A percentile compares a stretch with the other conserved stretches of the same genome.
Conservation (phyloP, 64 coral and sea anemone species). For the Stylophora pistillata region DNA sequence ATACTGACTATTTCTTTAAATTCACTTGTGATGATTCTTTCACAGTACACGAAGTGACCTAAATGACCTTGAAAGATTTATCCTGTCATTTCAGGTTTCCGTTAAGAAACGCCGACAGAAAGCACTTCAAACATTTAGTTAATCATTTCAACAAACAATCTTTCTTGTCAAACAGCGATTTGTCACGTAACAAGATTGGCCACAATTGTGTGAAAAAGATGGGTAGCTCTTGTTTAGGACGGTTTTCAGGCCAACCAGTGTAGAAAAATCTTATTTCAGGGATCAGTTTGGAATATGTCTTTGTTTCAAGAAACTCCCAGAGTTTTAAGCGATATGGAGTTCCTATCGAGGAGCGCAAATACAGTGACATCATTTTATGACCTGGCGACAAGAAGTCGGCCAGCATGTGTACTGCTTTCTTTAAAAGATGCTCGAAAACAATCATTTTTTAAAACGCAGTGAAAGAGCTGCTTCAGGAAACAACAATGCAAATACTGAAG, state of each 20-base stretch:
- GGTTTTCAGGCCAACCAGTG: neutral
- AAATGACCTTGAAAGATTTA: neutral
- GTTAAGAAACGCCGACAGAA: neutral
- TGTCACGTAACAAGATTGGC: neutral
- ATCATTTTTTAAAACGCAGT: neutral
- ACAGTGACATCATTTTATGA: neutral
- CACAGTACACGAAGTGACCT: neutral
- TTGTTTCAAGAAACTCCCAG: too few relatives aligned
- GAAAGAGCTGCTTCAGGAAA: neutral
- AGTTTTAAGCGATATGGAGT: neutral
- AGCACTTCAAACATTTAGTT: neutral
- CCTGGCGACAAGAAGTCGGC: neutral
- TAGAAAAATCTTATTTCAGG: neutral
- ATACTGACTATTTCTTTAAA: neutral
- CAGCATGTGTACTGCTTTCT: neutral
- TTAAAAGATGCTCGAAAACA: neutral
- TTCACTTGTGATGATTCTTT: neutral
- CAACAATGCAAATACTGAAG: neutral
- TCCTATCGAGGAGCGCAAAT: neutral
- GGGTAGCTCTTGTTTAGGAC: neutral
- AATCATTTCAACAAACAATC: slow-evolving; percentile 13
- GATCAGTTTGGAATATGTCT: neutral
- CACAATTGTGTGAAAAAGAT: neutral
- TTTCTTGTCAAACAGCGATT: neutral
- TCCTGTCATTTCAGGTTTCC: neutral